Evolutionary conservation across 2,797 vertebrate species (phyloP).

Genomic region (Gobionotothen gibberifrons): DNA sequence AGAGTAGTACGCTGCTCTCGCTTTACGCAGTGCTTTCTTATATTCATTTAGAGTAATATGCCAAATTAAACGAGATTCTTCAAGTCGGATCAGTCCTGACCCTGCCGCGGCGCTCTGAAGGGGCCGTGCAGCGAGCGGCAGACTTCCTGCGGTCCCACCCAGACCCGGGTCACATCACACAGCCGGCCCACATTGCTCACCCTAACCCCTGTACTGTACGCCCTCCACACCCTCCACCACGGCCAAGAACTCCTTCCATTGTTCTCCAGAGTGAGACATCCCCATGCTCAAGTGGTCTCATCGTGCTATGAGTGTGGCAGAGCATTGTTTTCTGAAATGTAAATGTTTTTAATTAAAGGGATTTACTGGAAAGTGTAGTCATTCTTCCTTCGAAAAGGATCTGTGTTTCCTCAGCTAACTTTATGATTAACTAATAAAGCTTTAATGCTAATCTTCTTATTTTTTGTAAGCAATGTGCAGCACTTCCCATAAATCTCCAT

Average conservation of each 20-base stretch:
- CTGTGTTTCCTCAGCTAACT: neutral
- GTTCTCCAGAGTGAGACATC: constrained; percentile 73
- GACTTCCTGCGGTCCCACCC: constrained; percentile 74
- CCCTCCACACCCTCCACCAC: constrained; percentile 60
- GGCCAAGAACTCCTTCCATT: constrained; percentile 73
- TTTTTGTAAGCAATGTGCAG: neutral
- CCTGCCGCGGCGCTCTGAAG: constrained; percentile 13
- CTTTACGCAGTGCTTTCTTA: too few relatives aligned
- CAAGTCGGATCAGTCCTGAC: constrained; percentile 55
- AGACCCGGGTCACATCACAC: constrained; percentile 67
- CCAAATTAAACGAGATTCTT: too few relatives aligned
- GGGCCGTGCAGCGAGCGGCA: constrained; percentile 31
- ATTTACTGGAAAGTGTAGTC: constrained; percentile 39
- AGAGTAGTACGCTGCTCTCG: too few relatives aligned
- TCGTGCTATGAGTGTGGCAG: constrained; percentile 15
- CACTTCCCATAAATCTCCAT: neutral
- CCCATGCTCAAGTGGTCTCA: constrained; percentile 39
- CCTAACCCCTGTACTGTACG: constrained; percentile 45
- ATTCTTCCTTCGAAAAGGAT: neutral
- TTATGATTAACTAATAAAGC: neutral
- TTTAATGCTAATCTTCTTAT: neutral
- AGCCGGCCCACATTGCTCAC: constrained; percentile 61
- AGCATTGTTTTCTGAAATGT: constrained; percentile 14
- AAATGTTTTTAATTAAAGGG: neutral
- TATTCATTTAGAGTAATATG: too few relatives aligned